Evolutionary conservation across 1,140 invertebrate genomes (phyloP).

Genomic region (Drosophila virilis): DNA sequence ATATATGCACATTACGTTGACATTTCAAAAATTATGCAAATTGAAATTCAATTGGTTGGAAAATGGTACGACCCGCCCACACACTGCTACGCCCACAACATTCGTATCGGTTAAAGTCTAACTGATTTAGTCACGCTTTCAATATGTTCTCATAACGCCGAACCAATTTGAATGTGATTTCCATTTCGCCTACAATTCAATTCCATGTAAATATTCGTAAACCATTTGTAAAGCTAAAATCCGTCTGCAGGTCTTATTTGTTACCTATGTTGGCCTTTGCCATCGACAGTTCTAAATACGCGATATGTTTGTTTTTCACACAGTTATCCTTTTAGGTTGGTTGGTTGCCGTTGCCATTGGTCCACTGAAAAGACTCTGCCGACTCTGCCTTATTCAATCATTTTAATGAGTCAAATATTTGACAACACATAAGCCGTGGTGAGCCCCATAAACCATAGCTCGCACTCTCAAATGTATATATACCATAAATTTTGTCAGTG

Average conservation of each 20-base stretch:
- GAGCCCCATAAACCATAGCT: constrained; percentile 25
- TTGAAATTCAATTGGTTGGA: constrained; percentile 83
- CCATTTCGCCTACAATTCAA: constrained; percentile 52
- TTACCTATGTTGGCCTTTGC: constrained; percentile 63
- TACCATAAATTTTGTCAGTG: constrained; percentile 60
- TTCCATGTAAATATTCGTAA: constrained; percentile 59
- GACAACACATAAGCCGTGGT: constrained; percentile 29
- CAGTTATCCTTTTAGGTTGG: constrained; percentile 1
- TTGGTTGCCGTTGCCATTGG: neutral
- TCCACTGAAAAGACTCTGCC: constrained; percentile 16
- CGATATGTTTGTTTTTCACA: constrained; percentile 27
- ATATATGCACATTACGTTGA: constrained; percentile 77
- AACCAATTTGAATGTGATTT: constrained; percentile 60
- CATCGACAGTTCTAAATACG: constrained; percentile 24
- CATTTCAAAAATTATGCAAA: constrained; percentile 80
- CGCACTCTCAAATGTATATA: constrained; percentile 60
- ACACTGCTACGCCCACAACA: neutral
- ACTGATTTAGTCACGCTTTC: constrained; percentile 52
- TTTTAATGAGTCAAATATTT: constrained; percentile 76
- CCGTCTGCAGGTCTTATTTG: constrained; percentile 63
- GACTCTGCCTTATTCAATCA: constrained; percentile 66
- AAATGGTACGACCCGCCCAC: constrained; percentile 62
- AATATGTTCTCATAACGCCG: constrained; percentile 56
- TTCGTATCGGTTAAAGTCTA: constrained; percentile 19
- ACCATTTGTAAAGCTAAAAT: constrained; percentile 61